Conservation (phyloP, 2,113 vertebrate species). For the Beaufortia kweichowensis region DNA sequence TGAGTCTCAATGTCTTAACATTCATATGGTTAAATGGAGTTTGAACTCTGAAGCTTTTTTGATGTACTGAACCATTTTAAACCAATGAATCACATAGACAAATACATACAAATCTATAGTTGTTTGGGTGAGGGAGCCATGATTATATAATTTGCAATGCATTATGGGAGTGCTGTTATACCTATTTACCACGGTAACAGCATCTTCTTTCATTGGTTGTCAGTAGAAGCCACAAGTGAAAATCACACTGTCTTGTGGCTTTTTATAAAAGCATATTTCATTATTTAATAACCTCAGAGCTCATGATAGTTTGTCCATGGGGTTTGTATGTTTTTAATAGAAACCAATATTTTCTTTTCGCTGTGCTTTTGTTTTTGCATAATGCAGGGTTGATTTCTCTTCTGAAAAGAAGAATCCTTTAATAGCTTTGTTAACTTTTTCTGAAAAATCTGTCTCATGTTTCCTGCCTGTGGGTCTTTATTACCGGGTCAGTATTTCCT, state of each 20-base stretch:
- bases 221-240: not conserved
- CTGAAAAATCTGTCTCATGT: not conserved
- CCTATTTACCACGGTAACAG: not conserved
- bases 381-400: not conserved
- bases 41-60: no score
- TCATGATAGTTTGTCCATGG: not conserved
- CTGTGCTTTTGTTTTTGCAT: not conserved
- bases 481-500: conserved; percentile 16
- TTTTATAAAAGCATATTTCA: not conserved
- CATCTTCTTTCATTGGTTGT: not conserved
- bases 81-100: not conserved
- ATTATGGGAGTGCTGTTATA: not conserved
- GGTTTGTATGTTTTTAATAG: no score
- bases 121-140: not conserved
- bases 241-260: not conserved
- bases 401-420: not conserved
- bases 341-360: no score
- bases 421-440: not conserved
- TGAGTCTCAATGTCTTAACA: conserved; percentile 67
- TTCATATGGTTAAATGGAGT: not conserved
- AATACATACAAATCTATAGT: not conserved
- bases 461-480: conserved; percentile 26
- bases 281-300: not conserved
- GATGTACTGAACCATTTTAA: not conserved
- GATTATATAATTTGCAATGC: not conserved